phyloP scores from a whole-genome alignment of 2,888 invertebrate species.

The Syrphus vitripennis region DNA sequence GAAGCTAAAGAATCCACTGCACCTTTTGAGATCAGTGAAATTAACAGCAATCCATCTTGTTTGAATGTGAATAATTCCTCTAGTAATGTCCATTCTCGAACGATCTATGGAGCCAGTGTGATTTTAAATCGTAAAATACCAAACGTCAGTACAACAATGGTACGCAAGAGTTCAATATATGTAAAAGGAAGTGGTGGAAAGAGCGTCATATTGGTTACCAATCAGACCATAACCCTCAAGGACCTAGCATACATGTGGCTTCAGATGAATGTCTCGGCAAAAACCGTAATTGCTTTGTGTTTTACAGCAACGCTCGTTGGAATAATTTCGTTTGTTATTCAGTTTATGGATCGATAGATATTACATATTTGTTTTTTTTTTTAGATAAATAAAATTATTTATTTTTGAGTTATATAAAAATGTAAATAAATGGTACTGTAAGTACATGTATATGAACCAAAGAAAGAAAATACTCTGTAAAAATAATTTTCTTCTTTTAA shows the following conservation, averaged over 20 bases:
- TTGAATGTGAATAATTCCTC: slow-evolving; percentile 33
- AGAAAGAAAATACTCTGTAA: background rate
- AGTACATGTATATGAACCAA: background rate
- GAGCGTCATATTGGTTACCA: slow-evolving; percentile 72
- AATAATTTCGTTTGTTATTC: slow-evolving; percentile 53
- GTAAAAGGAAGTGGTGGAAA: slow-evolving; percentile 63
- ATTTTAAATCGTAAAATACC: slow-evolving; percentile 76
- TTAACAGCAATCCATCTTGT: slow-evolving; percentile 43
- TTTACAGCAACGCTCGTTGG: slow-evolving; percentile 67
- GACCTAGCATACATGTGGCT: slow-evolving; percentile 73
- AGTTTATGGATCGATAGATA: slow-evolving; percentile 33
- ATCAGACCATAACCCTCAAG: slow-evolving; percentile 73
- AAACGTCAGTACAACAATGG: slow-evolving; percentile 73
- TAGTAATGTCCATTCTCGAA: slow-evolving; percentile 69
- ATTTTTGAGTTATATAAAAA: background rate
- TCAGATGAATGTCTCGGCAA: slow-evolving; percentile 72
- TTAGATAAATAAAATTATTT: background rate
- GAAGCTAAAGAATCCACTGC: slow-evolving; percentile 75
- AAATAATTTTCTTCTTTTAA: background rate
- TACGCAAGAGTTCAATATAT: slow-evolving; percentile 74
- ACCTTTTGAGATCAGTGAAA: slow-evolving; percentile 76
- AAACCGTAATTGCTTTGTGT: slow-evolving; percentile 67
- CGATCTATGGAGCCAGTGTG: slow-evolving; percentile 75
- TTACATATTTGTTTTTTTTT: slow-evolving; percentile 8
- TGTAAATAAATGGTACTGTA: background rate